These are phyloP conservation scores for Myripristis murdjan DNA, from an alignment of 2,797 vertebrate genomes.

Conservation along the genomic window DNA sequence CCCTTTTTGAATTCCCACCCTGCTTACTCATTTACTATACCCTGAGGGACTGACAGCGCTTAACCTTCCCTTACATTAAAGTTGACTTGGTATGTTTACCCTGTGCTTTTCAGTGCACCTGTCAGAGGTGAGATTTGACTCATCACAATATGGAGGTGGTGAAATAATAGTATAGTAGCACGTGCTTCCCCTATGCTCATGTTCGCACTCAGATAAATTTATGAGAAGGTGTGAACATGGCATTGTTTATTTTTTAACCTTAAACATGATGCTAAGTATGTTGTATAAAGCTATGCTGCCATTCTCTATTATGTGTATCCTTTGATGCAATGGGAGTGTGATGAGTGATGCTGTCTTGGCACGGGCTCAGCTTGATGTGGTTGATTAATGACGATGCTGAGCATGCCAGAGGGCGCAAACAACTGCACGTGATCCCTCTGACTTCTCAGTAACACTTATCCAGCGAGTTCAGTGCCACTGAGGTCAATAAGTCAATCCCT, in stretches of 20 bases:
- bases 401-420: constrained; percentile 65
- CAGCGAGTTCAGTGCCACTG: constrained; percentile 60
- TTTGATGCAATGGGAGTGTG: constrained; percentile 63
- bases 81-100: constrained; percentile 53
- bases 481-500: constrained; percentile 73
- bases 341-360: constrained; percentile 73
- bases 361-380: constrained; percentile 57
- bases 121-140: constrained; percentile 45
- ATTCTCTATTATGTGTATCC: constrained; percentile 61
- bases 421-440: constrained; percentile 64
- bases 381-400: constrained; percentile 69
- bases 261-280: constrained; percentile 49
- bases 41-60: constrained; percentile 55
- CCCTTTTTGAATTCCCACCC: constrained; percentile 73
- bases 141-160: constrained; percentile 23
- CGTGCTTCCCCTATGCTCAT: background rate
- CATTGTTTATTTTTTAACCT: constrained; percentile 52
- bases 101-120: constrained; percentile 66
- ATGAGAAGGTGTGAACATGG: constrained; percentile 57
- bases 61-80: constrained; percentile 44
- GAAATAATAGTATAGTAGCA: constrained; percentile 26
- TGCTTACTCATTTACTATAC: constrained; percentile 59
- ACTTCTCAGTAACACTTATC: constrained; percentile 62
- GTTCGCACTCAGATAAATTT: constrained; percentile 37
- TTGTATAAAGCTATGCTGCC: constrained; percentile 18